Percentiles rank a stretch among this genome's conserved stretches.
Conservation (phyloP, 2,888 invertebrate genomes). For the Parochlus steinenii region DNA sequence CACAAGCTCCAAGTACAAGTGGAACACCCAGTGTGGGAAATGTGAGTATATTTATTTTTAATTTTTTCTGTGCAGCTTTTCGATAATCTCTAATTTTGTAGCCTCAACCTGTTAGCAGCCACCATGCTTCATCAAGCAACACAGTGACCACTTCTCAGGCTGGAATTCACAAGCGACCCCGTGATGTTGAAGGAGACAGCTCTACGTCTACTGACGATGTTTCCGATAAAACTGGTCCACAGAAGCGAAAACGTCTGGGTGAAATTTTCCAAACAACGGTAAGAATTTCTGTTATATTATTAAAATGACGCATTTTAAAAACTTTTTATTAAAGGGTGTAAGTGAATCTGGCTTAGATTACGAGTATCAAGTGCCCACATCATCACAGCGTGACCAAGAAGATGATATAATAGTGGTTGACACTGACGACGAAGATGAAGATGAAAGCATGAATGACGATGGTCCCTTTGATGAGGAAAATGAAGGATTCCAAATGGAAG, state of each 20-base stretch:
- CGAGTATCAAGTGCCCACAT: slow-evolving; percentile 74
- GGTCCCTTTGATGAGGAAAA: slow-evolving; percentile 40
- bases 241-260: slow-evolving; percentile 26
- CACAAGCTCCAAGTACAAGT: slow-evolving; percentile 27
- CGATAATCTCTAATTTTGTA: no score
- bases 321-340: slow-evolving; percentile 30
- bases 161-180: slow-evolving; percentile 41
- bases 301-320: no score
- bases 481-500: slow-evolving; percentile 35
- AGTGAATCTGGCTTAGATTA: slow-evolving; percentile 42
- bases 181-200: slow-evolving; percentile 38
- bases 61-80: no score
- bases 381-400: slow-evolving; percentile 72
- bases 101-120: slow-evolving; percentile 26
- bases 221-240: slow-evolving; percentile 22
- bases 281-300: slow-evolving; percentile 16
- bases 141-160: slow-evolving; percentile 53
- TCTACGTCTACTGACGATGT: slow-evolving; percentile 31
- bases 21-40: slow-evolving; percentile 18
- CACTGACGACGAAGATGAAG: slow-evolving; percentile 54
- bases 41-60: no score
- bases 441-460: slow-evolving; percentile 31
- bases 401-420: slow-evolving; percentile 68
- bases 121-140: slow-evolving; percentile 38
- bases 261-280: slow-evolving; percentile 16